Percentiles rank a stretch among this genome's conserved stretches.
These are phyloP conservation scores for Callyntrura sp. DNA, from an alignment of 2,888 invertebrate species.

Conservation along the genomic window DNA sequence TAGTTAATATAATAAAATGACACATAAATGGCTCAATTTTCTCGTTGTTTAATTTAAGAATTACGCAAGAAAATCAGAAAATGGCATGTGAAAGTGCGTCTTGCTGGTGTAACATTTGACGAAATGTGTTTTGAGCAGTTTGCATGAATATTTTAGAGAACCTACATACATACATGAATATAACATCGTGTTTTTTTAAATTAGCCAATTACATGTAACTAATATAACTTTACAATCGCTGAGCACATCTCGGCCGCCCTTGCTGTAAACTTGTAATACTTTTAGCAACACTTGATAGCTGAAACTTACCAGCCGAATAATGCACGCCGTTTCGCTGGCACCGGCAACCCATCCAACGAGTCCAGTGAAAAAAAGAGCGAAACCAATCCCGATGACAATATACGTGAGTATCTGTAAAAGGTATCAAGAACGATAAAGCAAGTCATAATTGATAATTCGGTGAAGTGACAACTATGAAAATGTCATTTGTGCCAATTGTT, in stretches of 20 bases:
- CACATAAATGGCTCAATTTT: conserved; percentile 14
- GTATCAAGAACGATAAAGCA: not conserved
- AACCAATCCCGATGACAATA: conserved; percentile 85
- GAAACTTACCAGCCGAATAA: conserved; percentile 84
- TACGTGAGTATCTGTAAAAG: conserved; percentile 85
- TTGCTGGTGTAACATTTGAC: not conserved
- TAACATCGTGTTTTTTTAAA: not conserved
- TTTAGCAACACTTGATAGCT: too few relatives aligned
- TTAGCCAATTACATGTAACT: not conserved
- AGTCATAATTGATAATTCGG: too few relatives aligned
- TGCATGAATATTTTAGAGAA: not conserved
- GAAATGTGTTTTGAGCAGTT: not conserved
- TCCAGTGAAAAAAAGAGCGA: conserved; percentile 85
- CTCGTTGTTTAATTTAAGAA: not conserved
- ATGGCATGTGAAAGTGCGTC: conserved; percentile 22
- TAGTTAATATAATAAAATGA: not conserved
- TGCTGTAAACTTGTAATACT: conserved; percentile 1
- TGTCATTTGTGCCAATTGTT: too few relatives aligned
- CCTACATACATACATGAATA: not conserved
- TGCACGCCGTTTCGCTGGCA: conserved; percentile 84
- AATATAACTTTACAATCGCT: not conserved
- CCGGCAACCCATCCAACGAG: conserved; percentile 85
- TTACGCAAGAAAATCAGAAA: conserved; percentile 16
- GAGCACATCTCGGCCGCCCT: not conserved
- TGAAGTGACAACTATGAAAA: too few relatives aligned